Evolutionary conservation across 2,797 vertebrate genomes (phyloP), one percentile per base, ranked within the genome.

Genomic region (Poecilia gillii): DNA sequence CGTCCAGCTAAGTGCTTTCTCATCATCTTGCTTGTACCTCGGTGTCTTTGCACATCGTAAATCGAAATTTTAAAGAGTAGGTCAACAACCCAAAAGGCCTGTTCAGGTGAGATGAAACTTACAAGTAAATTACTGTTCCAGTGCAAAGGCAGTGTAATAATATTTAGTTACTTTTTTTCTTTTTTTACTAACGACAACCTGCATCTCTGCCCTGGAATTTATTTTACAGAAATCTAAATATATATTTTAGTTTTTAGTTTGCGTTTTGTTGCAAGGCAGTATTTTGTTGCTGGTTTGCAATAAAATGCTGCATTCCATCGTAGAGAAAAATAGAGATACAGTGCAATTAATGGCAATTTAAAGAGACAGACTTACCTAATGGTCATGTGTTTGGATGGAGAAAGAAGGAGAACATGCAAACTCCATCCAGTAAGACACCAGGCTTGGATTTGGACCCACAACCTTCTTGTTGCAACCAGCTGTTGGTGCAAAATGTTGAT

Each of bases 81-180:
- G 68, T 72, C 43, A 62, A 39, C 74, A 82, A 82, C 79, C 72
- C 31, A 55, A 84, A 84, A 86, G 78, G 73, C 74, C 53, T 68
- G 70, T 47, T 87, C 77, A 57, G 76, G 53, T 76, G 64, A 81
- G 74, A 79, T 47, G 78, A 13, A 79, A 91, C 77, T 83, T 85
- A 88, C 74, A 16, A 51, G n/a, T 79, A 80, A 84, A 90, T 46
- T 28, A 45, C 25, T 43, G 41, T n/a, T 28, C n/a, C 13, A 46
- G 43, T 16, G 43, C 43, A 72, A 72, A 45, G 45, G 14, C 68
- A 72, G 2, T 72, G 25, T 72, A 46, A 72, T 68, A 72, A 45
- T 66, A 39, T 72, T 45, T 16, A 28, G 41, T 71, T 39, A 13
- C 25, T 45, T 45, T 25, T 2, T 71, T 71, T 71, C 33, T 39